These are phyloP conservation scores for Calliphora vicina DNA, from an alignment of 1,140 invertebrate genomes.

Conservation along the genomic window DNA sequence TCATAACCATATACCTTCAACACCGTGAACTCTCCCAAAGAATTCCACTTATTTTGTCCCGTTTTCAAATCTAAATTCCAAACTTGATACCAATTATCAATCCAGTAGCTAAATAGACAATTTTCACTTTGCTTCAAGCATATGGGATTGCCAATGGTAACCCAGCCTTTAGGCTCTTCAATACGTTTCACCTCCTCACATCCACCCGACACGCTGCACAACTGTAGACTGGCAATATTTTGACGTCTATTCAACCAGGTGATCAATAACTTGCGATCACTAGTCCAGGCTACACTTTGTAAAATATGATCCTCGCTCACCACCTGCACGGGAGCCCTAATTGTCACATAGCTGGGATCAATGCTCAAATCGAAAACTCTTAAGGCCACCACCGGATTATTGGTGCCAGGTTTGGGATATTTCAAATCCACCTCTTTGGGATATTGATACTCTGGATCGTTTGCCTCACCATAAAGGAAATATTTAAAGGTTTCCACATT, in stretches of 20 bases:
- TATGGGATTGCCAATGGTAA: constrained; percentile 48
- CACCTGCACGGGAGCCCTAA: constrained; percentile 64
- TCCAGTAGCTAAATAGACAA: constrained; percentile 55
- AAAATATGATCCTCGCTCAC: constrained; percentile 66
- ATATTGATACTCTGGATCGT: constrained; percentile 76
- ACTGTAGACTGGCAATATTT: constrained; percentile 68
- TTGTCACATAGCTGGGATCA: constrained; percentile 43
- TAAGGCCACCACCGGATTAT: constrained; percentile 78
- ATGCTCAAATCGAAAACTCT: constrained; percentile 71
- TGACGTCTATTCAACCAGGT: constrained; percentile 89
- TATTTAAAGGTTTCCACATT: constrained; percentile 72
- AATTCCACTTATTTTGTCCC: constrained; percentile 50
- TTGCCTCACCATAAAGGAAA: constrained; percentile 71
- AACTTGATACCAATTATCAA: constrained; percentile 57
- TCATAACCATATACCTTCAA: constrained; percentile 53
- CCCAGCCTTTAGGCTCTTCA: constrained; percentile 56
- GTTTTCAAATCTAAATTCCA: constrained; percentile 56
- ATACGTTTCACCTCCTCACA: constrained; percentile 52
- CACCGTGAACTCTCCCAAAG: constrained; percentile 52
- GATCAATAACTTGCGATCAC: constrained; percentile 73
- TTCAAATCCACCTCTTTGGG: constrained; percentile 84
- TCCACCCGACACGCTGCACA: constrained; percentile 44
- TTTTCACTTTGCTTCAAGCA: constrained; percentile 46
- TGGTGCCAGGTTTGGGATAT: constrained; percentile 85
- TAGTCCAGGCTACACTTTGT: constrained; percentile 79